Conservation (phyloP, 2,888 invertebrate species). For the Eledone cirrhosa region DNA sequence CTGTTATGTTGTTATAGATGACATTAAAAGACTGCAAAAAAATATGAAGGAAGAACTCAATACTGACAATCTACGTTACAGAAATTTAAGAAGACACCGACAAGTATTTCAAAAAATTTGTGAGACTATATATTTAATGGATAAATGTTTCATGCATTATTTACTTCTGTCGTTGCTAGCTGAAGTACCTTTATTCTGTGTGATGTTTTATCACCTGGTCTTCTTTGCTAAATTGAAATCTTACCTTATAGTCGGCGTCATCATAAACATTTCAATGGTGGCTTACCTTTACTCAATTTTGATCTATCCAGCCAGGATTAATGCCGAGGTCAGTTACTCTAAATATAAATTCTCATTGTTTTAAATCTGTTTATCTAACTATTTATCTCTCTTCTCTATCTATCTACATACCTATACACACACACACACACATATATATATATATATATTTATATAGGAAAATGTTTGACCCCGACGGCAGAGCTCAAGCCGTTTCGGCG, state of each 20-base stretch:
- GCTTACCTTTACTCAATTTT: not conserved
- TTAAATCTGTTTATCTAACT: too few relatives aligned
- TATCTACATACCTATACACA: too few relatives aligned
- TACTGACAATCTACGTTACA: too few relatives aligned
- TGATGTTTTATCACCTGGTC: conserved; percentile 20
- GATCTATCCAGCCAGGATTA: conserved; percentile 8
- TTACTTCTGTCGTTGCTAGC: not conserved
- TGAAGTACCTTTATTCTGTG: not conserved
- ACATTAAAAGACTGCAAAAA: not conserved
- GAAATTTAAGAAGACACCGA: conserved; percentile 37
- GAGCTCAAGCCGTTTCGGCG: too few relatives aligned
- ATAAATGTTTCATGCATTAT: conserved; percentile 20
- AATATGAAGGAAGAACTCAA: too few relatives aligned
- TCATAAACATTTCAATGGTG: not conserved
- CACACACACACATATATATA: too few relatives aligned
- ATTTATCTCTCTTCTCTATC: too few relatives aligned
- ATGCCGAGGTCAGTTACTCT: conserved; percentile 34
- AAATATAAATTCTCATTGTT: too few relatives aligned
- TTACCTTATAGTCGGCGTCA: not conserved
- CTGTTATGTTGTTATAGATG: not conserved
- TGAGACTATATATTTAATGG: not conserved
- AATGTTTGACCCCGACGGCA: too few relatives aligned
- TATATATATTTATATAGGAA: too few relatives aligned
- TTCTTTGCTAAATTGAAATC: not conserved
- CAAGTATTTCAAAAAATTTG: conserved; percentile 34